Percentiles rank a stretch among this genome's conserved stretches.
Evolutionary conservation across 1,140 invertebrate species (phyloP).

Genomic region (Drosophila nigromelanica): DNA sequence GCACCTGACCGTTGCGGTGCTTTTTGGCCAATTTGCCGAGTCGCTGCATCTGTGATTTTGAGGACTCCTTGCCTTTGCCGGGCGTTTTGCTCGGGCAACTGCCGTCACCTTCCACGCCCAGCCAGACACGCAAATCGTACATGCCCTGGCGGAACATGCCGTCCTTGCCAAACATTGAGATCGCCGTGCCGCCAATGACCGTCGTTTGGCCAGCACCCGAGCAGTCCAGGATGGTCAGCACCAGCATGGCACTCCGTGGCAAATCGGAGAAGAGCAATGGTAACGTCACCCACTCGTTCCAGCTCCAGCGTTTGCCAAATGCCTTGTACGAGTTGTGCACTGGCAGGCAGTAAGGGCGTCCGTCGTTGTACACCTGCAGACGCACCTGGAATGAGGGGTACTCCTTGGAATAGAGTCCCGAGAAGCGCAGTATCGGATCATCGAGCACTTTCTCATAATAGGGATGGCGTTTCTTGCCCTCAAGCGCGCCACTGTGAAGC

Average conservation of each 20-base stretch:
- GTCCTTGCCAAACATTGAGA: constrained; percentile 96
- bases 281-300: constrained; percentile 98
- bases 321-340: constrained; percentile 96
- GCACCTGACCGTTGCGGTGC: no score
- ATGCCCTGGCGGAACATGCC: constrained; percentile 94
- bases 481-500: constrained; percentile 92
- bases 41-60: constrained; percentile 94
- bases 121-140: constrained; percentile 92
- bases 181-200: constrained; percentile 95
- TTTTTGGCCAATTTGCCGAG: constrained; percentile 97
- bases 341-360: constrained; percentile 92
- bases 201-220: constrained; percentile 92
- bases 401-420: constrained; percentile 91
- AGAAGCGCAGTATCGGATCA: constrained; percentile 96
- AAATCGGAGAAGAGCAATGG: constrained; percentile 97
- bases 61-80: constrained; percentile 91
- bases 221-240: constrained; percentile 97
- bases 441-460: constrained; percentile 94
- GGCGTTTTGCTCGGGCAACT: constrained; percentile 89
- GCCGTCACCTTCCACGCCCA: constrained; percentile 91
- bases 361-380: constrained; percentile 94
- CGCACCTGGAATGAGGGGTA: constrained; percentile 95
- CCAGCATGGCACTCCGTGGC: constrained; percentile 94
- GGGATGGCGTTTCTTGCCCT: constrained; percentile 93
- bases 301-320: constrained; percentile 96